Base-by-base conservation (phyloP, 2,797 vertebrate genomes). In the Lepilemur septentrionalis region DNA sequence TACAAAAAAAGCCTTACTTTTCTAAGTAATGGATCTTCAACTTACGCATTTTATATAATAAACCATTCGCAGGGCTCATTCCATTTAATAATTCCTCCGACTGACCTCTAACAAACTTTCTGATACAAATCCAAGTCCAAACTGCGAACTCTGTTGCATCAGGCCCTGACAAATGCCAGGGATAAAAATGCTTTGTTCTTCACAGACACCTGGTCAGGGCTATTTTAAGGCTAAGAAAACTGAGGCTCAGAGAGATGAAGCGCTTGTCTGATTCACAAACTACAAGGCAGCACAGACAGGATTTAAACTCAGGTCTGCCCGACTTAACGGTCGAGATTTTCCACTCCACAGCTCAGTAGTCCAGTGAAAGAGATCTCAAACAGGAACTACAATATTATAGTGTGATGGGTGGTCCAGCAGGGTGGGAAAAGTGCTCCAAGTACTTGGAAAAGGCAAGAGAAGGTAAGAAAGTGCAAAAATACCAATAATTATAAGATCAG, bases 81-180 rank as follows among this genome's bases (percentile, higher is more conserved):
- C 30, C 65, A 79, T 55, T 95, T 91, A 86, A 61, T 81, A 89
- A 89, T 75, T 85, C 85, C 73, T 93, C 83, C 87, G 78, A n/a
- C 63, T 72, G 88, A 90, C 41, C 18, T 92, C 41, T 79, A 65
- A 79, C n/a, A 87, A 72, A 73, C 70, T 94, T 83, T 20, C 32
- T 87, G 83, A 72, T 55, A 76, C 28, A 80, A 87, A 61, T 61
- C 43, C 15, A 92, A 69, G 41, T 85, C 65, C 18, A 48, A 83
- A 69, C 38, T 75, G 65, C 38, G 55, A 48, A 52, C 73, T 43
- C 1, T 61, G 41, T 32, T 67, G 46, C 52, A 83, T 2, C 20
- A 32, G 41, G 18, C 41, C 48, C 69, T 86, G 38, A 82, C 63
- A 86, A 84, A 41, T 1, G 4, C 38, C 63, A 70, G 20, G 63